Conservation (phyloP, 2,888 invertebrate species). For the Drosophila quinaria region DNA sequence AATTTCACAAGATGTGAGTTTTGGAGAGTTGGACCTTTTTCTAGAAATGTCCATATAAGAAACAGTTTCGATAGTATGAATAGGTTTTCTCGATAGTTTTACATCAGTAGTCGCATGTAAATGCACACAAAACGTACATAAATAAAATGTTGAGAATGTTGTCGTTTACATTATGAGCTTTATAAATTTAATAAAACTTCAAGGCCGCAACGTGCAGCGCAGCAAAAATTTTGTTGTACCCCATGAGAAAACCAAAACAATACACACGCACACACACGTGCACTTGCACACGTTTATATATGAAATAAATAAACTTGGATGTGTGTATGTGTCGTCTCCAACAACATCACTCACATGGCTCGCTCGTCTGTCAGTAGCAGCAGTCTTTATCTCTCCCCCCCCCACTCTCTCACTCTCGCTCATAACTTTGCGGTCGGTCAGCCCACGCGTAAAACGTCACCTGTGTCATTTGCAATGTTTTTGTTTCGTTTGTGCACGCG, state of each 20-base stretch:
- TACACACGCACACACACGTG: constrained; percentile 38
- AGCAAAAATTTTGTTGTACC: constrained; percentile 60
- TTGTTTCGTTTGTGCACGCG: constrained; percentile 49
- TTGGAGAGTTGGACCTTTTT: no score
- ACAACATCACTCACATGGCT: constrained; percentile 61
- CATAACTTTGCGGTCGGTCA: constrained; percentile 32
- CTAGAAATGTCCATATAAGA: no score
- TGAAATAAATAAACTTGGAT: constrained; percentile 23
- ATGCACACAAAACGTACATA: constrained; percentile 22
- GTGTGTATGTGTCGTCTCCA: constrained; percentile 29
- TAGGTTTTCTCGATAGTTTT: neutral
- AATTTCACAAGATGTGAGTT: no score
- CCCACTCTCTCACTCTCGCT: neutral
- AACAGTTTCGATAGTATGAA: neutral
- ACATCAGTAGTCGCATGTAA: neutral
- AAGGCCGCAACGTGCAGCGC: constrained; percentile 73
- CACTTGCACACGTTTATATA: constrained; percentile 5
- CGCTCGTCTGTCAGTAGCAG: constrained; percentile 46
- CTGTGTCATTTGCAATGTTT: constrained; percentile 81
- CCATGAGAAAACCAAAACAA: constrained; percentile 69
- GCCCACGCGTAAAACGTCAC: constrained; percentile 72
- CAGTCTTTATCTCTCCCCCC: neutral
- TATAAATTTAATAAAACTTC: constrained; percentile 80
- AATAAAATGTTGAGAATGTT: constrained; percentile 18
- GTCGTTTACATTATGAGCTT: constrained; percentile 47